Percentiles rank a stretch among this genome's conserved stretches.
Conservation (phyloP, 2,113 vertebrate species). For the Syrrhaptes paradoxus region DNA sequence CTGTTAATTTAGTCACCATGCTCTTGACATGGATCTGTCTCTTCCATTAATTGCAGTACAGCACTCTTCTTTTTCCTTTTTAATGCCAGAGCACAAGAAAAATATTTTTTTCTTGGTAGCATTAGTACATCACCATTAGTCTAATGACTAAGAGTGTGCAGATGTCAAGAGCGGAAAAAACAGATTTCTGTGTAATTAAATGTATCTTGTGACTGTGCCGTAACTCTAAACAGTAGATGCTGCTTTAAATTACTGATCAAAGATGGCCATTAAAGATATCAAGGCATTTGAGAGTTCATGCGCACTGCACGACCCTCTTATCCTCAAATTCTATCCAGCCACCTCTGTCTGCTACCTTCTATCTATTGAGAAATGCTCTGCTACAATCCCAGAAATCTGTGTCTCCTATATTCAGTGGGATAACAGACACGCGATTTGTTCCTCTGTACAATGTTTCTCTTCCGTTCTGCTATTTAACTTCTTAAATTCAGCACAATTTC, state of each 20-base stretch:
- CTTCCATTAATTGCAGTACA: not conserved
- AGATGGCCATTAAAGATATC: not conserved
- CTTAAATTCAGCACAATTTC: not conserved
- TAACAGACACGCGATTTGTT: fast-evolving
- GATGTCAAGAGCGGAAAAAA: not conserved
- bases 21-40: not conserved
- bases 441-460: not conserved
- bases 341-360: not conserved
- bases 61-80: not conserved
- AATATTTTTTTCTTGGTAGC: not conserved
- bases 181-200: constrained; percentile 36
- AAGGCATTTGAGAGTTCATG: not conserved
- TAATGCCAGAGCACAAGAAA: not conserved
- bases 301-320: not conserved
- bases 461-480: not conserved
- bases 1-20: not conserved
- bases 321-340: not conserved
- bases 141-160: constrained; percentile 19
- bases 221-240: not conserved
- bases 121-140: constrained; percentile 31
- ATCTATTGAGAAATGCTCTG: not conserved
- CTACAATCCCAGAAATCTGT: not conserved
- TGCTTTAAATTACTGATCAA: not conserved
- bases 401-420: not conserved
- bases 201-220: not conserved